These are phyloP conservation scores for Philereme transversata DNA, from an alignment of 2,888 invertebrate genomes.

Conservation along the genomic window DNA sequence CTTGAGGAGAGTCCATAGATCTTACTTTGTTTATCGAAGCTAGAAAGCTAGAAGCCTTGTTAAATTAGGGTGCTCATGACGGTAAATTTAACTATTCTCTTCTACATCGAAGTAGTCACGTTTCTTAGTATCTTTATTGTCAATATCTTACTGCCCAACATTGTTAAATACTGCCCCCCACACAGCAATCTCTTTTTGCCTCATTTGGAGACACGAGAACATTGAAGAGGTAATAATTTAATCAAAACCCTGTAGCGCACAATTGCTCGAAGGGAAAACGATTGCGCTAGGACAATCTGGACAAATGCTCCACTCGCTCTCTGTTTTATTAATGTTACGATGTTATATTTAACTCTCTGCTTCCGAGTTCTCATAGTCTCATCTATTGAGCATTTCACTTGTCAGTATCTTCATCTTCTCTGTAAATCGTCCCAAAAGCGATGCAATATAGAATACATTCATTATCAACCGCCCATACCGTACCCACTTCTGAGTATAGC, in stretches of 20 bases:
- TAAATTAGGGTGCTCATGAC: no score
- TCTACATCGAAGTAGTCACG: no score
- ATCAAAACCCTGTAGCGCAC: conserved; percentile 51
- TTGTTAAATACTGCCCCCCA: conserved; percentile 1
- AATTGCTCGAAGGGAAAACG: conserved; percentile 40
- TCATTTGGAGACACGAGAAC: conserved; percentile 11
- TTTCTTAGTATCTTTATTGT: no score
- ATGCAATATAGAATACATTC: no score
- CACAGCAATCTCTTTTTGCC: conserved; percentile 4
- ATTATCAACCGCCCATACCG: no score
- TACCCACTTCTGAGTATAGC: no score
- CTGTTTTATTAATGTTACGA: conserved; percentile 45
- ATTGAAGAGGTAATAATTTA: conserved; percentile 58
- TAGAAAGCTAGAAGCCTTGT: no score
- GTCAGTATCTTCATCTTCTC: no score
- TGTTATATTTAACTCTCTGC: conserved; percentile 43
- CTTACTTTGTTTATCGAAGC: no score
- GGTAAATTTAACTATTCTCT: no score
- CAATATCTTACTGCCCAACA: not conserved
- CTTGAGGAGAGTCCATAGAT: no score
- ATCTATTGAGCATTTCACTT: not conserved
- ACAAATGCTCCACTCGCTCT: conserved; percentile 23
- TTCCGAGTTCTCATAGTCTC: not conserved
- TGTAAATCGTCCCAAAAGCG: no score
- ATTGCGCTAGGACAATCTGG: conserved; percentile 44